Conservation (phyloP, 2,113 vertebrate species). For the Seriola aureovittata region DNA sequence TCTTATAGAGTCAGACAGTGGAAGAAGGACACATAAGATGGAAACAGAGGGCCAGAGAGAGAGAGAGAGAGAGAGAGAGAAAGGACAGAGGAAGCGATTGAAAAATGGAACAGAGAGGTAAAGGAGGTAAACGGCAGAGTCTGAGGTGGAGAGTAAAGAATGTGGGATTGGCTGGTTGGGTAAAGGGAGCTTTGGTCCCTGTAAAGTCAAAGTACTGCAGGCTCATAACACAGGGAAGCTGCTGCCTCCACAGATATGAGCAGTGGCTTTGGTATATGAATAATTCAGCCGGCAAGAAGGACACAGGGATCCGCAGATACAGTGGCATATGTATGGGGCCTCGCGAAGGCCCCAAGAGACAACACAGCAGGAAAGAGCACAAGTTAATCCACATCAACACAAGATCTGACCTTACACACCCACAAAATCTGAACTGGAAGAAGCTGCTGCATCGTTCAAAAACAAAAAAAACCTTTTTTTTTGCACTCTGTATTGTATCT, state of each 20-base stretch:
- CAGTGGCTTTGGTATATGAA: slow-evolving; percentile 67
- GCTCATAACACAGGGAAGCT: slow-evolving; percentile 67
- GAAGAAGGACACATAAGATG: slow-evolving; percentile 15
- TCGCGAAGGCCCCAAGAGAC: slow-evolving; percentile 44
- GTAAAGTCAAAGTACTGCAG: slow-evolving; percentile 64
- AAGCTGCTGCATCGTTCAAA: not conserved
- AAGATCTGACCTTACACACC: slow-evolving; percentile 55
- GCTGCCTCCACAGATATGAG: slow-evolving; percentile 75
- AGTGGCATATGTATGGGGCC: slow-evolving; percentile 50
- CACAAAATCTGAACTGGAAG: slow-evolving; percentile 1
- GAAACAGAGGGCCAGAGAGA: not conserved
- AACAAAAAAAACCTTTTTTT: not conserved
- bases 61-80: not conserved
- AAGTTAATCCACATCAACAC: slow-evolving; percentile 55
- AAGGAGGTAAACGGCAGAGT: not conserved
- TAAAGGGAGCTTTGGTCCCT: slow-evolving; percentile 61
- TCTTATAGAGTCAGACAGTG: slow-evolving; percentile 28
- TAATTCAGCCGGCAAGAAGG: slow-evolving; percentile 74
- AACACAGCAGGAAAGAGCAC: slow-evolving; percentile 26
- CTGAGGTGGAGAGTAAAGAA: slow-evolving; percentile 39
- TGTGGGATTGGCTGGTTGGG: slow-evolving; percentile 51
- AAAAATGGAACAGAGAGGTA: slow-evolving; percentile 36
- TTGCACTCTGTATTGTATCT: slow-evolving; percentile 24
- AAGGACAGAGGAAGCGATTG: not conserved
- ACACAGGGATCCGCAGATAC: slow-evolving; percentile 57